Evolutionary conservation across 2,113 vertebrate species (phyloP).

Genomic region (Fregata magnificens): DNA sequence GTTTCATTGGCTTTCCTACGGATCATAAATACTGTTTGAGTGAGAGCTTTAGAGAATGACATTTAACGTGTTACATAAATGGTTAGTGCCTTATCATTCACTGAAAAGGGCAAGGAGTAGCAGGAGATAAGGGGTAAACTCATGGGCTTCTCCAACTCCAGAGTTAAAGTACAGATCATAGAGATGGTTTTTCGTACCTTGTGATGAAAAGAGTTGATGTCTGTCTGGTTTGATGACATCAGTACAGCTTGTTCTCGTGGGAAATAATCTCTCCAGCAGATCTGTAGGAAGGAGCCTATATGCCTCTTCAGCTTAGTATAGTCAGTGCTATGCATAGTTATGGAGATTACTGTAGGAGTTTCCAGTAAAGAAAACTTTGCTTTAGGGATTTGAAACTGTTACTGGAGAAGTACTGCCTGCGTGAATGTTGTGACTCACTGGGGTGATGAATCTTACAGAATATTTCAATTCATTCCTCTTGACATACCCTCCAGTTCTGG

Average conservation of each 20-base stretch:
- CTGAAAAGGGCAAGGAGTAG: not conserved
- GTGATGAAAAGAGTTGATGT: not conserved
- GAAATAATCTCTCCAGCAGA: not conserved
- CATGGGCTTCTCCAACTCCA: not conserved
- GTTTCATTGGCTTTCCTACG: not conserved
- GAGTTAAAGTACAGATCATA: not conserved
- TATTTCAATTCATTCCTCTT: not conserved
- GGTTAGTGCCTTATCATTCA: not conserved
- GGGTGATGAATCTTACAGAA: not conserved
- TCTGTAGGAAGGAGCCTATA: not conserved
- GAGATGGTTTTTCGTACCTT: not conserved
- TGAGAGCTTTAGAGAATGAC: not conserved
- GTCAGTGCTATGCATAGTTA: not conserved
- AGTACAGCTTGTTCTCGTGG: not conserved
- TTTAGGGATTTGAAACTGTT: not conserved
- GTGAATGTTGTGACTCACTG: not conserved
- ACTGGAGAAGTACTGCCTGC: not conserved
- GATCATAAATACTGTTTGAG: not conserved
- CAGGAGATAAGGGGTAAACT: not conserved
- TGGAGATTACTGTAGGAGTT: not conserved
- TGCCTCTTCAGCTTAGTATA: not conserved
- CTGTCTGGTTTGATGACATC: not conserved
- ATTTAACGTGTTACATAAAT: not conserved
- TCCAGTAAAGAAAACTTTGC: not conserved
- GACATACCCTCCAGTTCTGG: not conserved